These are phyloP conservation scores for Microctonus aethiopoides DNA, from an alignment of 2,888 invertebrate genomes.

Conservation along the genomic window DNA sequence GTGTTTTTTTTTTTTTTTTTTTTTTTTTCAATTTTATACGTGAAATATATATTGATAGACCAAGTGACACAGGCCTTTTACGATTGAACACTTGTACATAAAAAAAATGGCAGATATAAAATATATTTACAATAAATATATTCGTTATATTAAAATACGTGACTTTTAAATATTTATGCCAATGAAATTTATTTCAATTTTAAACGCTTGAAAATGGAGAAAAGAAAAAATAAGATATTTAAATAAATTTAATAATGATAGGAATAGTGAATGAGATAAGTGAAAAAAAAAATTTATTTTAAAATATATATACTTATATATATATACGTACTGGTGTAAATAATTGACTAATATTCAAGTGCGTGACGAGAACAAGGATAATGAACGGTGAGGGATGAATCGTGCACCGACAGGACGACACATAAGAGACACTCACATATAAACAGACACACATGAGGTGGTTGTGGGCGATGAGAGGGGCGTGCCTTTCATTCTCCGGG, in stretches of 20 bases:
- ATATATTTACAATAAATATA: not conserved
- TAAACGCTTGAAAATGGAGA: not conserved
- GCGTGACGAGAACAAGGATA: not conserved
- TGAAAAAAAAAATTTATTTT: not conserved
- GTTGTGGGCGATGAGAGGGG: constrained; percentile 56
- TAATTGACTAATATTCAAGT: not conserved
- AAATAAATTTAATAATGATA: not conserved
- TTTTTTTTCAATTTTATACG: constrained; percentile 17
- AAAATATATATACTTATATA: no score
- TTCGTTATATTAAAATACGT: not conserved
- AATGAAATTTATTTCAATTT: not conserved
- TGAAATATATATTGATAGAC: not conserved
- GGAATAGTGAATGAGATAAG: not conserved
- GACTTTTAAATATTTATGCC: not conserved
- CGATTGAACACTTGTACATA: not conserved
- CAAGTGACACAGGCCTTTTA: not conserved
- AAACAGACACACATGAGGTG: constrained; percentile 21
- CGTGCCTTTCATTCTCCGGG: constrained; percentile 45
- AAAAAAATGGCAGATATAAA: not conserved
- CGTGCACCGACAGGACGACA: not conserved
- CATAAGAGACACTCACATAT: not conserved
- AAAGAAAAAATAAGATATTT: no score
- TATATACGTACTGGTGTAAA: not conserved
- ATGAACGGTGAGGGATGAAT: not conserved
- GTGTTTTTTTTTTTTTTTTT: not conserved